Evolutionary conservation across 23 tunicate species (phyloP).

Genomic region (Oikopleura dioica): DNA sequence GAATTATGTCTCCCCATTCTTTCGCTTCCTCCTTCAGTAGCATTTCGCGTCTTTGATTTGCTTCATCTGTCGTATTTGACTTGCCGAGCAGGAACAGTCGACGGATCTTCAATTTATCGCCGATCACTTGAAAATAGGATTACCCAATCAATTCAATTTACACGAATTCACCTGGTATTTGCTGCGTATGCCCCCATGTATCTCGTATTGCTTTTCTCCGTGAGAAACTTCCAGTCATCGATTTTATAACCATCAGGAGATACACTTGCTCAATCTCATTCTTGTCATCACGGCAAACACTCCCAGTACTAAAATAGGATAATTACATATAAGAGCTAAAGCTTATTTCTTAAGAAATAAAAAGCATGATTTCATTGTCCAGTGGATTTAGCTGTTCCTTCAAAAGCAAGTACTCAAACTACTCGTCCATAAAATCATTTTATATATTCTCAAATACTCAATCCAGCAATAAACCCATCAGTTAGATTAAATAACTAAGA

Average conservation of each 20-base stretch:
- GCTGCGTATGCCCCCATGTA: slow-evolving; percentile 84
- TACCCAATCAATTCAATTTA: background rate
- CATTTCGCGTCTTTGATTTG: slow-evolving; percentile 14
- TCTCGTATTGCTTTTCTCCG: slow-evolving; percentile 44
- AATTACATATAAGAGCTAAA: too few species aligned
- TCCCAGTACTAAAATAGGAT: background rate
- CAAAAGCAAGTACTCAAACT: too few species aligned
- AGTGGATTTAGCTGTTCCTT: too few species aligned
- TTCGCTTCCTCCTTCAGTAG: slow-evolving; percentile 31
- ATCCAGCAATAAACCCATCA: too few species aligned
- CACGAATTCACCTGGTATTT: background rate
- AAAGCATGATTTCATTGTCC: too few species aligned
- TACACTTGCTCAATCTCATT: slow-evolving; percentile 31
- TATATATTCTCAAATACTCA: too few species aligned
- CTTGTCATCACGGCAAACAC: background rate
- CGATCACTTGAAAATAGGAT: background rate
- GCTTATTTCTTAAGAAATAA: too few species aligned
- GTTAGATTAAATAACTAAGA: too few species aligned
- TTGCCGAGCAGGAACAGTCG: slow-evolving; percentile 64
- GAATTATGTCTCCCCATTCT: slow-evolving; percentile 84
- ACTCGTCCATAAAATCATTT: too few species aligned
- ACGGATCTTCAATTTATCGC: slow-evolving; percentile 8
- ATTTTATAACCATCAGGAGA: slow-evolving; percentile 58
- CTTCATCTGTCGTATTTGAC: slow-evolving; percentile 23
- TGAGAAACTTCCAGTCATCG: slow-evolving; percentile 73